Base-by-base conservation (phyloP, 2,888 invertebrate genomes). In the Conus canariensis region DNA sequence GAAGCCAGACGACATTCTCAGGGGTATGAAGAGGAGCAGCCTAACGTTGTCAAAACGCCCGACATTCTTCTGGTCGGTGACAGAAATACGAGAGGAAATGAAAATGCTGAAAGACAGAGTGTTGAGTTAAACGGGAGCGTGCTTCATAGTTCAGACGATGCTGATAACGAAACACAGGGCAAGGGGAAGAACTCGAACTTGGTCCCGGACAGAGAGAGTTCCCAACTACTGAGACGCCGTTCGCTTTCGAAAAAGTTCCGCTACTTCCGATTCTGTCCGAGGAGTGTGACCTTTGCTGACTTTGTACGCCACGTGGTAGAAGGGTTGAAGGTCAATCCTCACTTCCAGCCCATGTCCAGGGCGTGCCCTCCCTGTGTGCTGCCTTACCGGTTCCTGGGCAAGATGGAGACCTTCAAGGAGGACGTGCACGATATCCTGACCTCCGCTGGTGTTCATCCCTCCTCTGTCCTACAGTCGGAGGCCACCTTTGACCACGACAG, bases 401-500 rank as follows among this genome's bases (percentile, higher is more conserved):
- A 82, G 56, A 59, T 90, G 90, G 87, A 90, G 25, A 80, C 60
- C 9, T 90, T 90, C 64, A 59, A n/a, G 25, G 56, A 82, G 0
- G 90, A 90, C 82, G 58, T 25, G 30, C 60, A 56, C n/a, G 22
- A 9, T 59, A 80, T 90, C 70, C 80, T 90, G 45, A n/a, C 22
- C 0, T 45, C 30, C 3, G 80, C 82, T 14, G 87, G 82, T n/a
- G 64, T 87, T 8, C 16, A 82, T n/a, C 64, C 56, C 10, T n/a
- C 45, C 12, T 10, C 12, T 19, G 67, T 87, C 10, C 10, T 80
- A n/a, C 77, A 82, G 9, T 56, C 58, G 1, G 85, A 85, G 22
- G 25, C 14, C 59, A 74, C 59, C 30, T 90, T 90, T 59, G 77
- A 90, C 45, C n/a, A 59, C 10, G 90, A 90, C 19, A 90, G 86